phyloP scores from a whole-genome alignment of 2,797 vertebrate genomes.

The Nyctibius grandis region DNA sequence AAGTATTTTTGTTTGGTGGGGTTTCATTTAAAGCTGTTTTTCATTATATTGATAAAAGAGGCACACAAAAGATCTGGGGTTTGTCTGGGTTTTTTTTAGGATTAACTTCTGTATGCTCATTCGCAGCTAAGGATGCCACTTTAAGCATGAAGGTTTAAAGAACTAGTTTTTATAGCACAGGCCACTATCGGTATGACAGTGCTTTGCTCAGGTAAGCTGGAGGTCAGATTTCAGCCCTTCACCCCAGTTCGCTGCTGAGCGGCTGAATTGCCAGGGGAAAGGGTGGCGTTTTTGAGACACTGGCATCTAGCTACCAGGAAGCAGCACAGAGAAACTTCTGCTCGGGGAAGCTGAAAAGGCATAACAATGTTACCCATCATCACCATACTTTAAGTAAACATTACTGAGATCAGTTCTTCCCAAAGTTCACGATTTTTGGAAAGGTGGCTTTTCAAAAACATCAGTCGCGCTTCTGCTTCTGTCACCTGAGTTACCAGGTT shows the following conservation, averaged over 20 bases:
- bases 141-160: not conserved
- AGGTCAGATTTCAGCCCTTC: not conserved
- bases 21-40: not conserved
- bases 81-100: rapidly evolving
- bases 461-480: rapidly evolving
- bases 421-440: not conserved
- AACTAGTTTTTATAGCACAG: too few species aligned
- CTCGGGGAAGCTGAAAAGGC: not conserved
- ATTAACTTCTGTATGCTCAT: not conserved
- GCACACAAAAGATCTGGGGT: rapidly evolving
- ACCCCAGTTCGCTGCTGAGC: rapidly evolving
- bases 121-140: not conserved
- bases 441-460: not conserved
- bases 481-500: rapidly evolving
- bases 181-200: rapidly evolving
- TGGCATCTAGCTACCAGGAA: not conserved
- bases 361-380: not conserved
- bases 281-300: rapidly evolving
- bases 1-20: not conserved
- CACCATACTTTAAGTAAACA: not conserved
- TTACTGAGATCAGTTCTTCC: too few species aligned
- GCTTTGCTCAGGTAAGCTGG: not conserved
- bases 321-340: not conserved
- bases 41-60: not conserved
- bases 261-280: not conserved